Evolutionary conservation across 2,797 vertebrate species (phyloP).

Genomic region (Cyprinodon diabolis): DNA sequence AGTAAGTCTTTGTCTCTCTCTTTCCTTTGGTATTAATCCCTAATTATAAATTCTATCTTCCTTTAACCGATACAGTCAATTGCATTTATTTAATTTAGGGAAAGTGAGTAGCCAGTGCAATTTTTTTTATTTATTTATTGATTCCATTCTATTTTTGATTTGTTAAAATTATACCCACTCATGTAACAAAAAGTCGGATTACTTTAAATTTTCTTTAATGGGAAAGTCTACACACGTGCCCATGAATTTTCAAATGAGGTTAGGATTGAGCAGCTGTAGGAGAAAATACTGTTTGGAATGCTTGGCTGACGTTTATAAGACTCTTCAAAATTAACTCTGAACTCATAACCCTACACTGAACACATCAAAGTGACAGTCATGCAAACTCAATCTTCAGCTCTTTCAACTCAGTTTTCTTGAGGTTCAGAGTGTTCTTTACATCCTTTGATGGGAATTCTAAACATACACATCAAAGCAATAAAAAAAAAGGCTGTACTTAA

Average conservation of each 20-base stretch:
- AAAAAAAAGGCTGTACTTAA: neutral
- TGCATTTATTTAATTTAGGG: constrained; percentile 26
- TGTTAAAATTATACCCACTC: constrained; percentile 53
- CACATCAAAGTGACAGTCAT: constrained; percentile 16
- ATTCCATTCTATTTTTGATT: constrained; percentile 21
- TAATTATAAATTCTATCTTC: too few relatives aligned
- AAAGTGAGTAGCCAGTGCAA: constrained; percentile 45
- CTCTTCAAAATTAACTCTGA: constrained; percentile 27
- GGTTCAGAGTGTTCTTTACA: neutral
- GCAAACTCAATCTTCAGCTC: constrained; percentile 20
- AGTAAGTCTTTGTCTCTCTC: too few relatives aligned
- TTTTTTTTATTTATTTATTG: too few relatives aligned
- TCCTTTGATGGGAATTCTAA: neutral
- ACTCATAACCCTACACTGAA: constrained; percentile 30
- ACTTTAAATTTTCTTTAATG: constrained; percentile 40
- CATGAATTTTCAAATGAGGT: constrained; percentile 44
- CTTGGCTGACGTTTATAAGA: constrained; percentile 37
- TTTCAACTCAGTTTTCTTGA: constrained; percentile 15
- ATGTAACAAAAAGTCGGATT: constrained; percentile 40
- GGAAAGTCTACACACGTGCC: constrained; percentile 22
- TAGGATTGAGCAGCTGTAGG: constrained; percentile 39
- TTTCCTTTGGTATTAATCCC: too few relatives aligned
- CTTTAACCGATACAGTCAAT: too few relatives aligned
- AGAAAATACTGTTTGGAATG: constrained; percentile 30
- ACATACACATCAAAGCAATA: constrained; percentile 10